Evolutionary conservation across 2,888 invertebrate species (phyloP), one percentile per base, ranked within the genome.

Genomic region (Aspidiotus rigidus): DNA sequence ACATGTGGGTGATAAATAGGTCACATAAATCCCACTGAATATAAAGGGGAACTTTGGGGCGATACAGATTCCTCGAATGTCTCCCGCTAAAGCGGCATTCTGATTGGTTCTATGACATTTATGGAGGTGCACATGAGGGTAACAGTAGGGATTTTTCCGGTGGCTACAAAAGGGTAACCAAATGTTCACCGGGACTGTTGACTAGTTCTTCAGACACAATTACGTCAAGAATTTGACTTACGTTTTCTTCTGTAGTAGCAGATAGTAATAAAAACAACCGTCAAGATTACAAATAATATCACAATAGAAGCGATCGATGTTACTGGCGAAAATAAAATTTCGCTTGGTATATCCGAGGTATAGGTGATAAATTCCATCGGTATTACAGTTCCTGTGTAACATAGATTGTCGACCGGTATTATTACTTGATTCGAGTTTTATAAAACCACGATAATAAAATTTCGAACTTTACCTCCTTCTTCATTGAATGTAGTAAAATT

Each of bases 401-500:
- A 66, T 28, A n/a, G n/a, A 28, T 28, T 28, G 1, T 28, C 28
- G 5, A 28, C 28, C 28, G 54, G 54, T 10, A 53, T 13, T 62
- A 41, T 17, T 57, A 39, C 16, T 11, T 16, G 8, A 39, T 15
- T 15, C 41, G 28, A 28, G 28, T 28, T 28, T 28, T 28, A 28
- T 28, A 28, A 28, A 28, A 28, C 28, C 5, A 28, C 28, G 5
- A 28, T 28, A 28, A n/a, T n/a, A 28, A 28, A 28, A 28, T 28
- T 1, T 28, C 15, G n/a, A 3, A 8, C 3, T 49, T 49, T 78
- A 87, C 90, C 85, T 77, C 89, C 89, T 75, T 85, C 85, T 15
- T 87, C 79, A 7, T 87, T 87, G 72, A 90, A 83, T 1, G 92
- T 93, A 41, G 90, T 89, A 77, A 91, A 89, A 79, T 91, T 90